Evolutionary conservation across 2,888 invertebrate species (phyloP), one percentile per base, ranked within the genome.

Genomic region (Charanyca ferruginea): DNA sequence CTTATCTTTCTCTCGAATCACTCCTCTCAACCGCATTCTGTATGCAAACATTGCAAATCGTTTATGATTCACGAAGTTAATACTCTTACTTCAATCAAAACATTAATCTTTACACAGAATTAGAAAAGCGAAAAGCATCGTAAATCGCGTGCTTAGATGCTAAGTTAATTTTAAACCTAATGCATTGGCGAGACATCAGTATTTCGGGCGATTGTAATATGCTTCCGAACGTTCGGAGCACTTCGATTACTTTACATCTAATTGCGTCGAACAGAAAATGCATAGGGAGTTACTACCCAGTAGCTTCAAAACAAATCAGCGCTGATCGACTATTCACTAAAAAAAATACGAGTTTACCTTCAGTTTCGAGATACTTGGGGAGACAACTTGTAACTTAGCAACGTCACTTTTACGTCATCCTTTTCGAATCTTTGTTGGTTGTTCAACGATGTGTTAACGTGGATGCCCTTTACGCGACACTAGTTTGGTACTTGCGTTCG

Each of bases 401-500:
- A 45, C 45, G 49, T 66, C 45, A 48, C 32, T 60, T 66, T 54
- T 52, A 44, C 61, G 32, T 71, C 59, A 76, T 60, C 61, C n/a
- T n/a, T 18, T 51, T 51, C 20, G 22, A 18, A 59, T 55, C 41
- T 58, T 60, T 61, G 47, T 49, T 66, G 25, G 45, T 59, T 16
- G 45, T 58, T 28, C 22, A 51, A 48, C 61, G 52, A 59, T 47
- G 38, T 66, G 69, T 44, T 54, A 59, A 64, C 57, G 45, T 58
- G 38, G 54, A 28, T 23, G 53, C 72, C 53, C 66, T 77, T 65
- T 77, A 61, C 72, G 51, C 38, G 62, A 74, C 44, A 55, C 41
- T 25, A 11, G 49, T 44, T 75, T 25, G 38, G 47, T 77, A 49
- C 44, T 49, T 47, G 38, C 9, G 32, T 51, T 44, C 18, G 53